Evolutionary conservation across 2,113 vertebrate species (phyloP).

Genomic region (Atractosteus spatula): DNA sequence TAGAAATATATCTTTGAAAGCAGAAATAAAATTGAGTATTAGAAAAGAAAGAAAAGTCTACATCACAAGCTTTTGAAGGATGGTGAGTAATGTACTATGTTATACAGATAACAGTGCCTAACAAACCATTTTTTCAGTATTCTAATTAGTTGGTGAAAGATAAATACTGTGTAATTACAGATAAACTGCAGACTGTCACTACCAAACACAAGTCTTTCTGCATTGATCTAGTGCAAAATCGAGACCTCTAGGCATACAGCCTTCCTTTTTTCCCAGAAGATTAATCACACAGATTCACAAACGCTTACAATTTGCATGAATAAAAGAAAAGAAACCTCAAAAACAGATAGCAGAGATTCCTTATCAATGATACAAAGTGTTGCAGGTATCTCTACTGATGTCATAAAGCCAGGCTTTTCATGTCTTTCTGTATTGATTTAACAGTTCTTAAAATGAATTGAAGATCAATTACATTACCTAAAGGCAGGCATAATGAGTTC

Average conservation of each 20-base stretch:
- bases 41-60: too few relatives aligned
- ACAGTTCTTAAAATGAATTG: conserved; percentile 71
- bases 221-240: conserved; percentile 64
- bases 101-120: background rate
- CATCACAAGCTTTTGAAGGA: background rate
- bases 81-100: background rate
- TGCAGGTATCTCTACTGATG: conserved; percentile 67
- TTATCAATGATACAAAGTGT: conserved; percentile 70
- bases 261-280: conserved; percentile 40
- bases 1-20: too few relatives aligned
- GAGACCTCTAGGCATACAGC: conserved; percentile 48
- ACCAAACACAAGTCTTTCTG: conserved; percentile 49
- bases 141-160: conserved; percentile 16
- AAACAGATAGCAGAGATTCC: conserved; percentile 35
- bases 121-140: conserved; percentile 14
- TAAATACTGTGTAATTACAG: conserved; percentile 17
- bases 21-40: too few relatives aligned
- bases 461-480: conserved; percentile 74
- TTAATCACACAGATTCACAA: conserved; percentile 63
- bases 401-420: conserved; percentile 67
- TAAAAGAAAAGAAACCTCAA: conserved; percentile 31
- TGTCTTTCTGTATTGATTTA: conserved; percentile 69
- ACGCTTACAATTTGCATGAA: conserved; percentile 63
- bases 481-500: conserved; percentile 68
- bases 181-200: conserved; percentile 31